Conservation (phyloP, 2,888 invertebrate genomes). For the Slavum lentiscoides region DNA sequence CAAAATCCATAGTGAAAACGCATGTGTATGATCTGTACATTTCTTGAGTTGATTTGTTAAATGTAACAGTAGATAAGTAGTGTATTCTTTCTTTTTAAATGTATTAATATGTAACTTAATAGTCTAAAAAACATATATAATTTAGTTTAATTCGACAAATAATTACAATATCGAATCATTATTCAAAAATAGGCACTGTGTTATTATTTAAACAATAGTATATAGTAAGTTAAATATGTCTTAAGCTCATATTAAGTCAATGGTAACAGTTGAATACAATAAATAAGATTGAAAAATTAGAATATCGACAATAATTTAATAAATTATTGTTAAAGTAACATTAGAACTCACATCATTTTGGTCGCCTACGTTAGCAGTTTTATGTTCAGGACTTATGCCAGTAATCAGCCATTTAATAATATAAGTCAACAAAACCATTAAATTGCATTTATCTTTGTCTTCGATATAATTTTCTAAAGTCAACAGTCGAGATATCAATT, state of each 20-base stretch:
- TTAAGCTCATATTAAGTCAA: too few relatives aligned
- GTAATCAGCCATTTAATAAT: conserved; percentile 27
- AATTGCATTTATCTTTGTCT: conserved; percentile 27
- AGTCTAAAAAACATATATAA: conserved; percentile 5
- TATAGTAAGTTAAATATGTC: too few relatives aligned
- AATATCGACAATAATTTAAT: background rate
- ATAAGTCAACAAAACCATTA: conserved; percentile 17
- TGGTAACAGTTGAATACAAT: too few relatives aligned
- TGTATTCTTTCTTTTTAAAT: conserved; percentile 38
- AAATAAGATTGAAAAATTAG: background rate
- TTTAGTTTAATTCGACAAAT: background rate
- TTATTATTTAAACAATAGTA: too few relatives aligned
- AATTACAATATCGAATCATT: too few relatives aligned
- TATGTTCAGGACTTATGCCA: conserved; percentile 22
- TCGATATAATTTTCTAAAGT: conserved; percentile 14
- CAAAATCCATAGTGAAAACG: conserved; percentile 34
- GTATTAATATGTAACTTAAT: conserved; percentile 15
- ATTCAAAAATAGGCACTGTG: too few relatives aligned
- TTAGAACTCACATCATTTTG: conserved; percentile 29
- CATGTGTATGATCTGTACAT: conserved; percentile 28
- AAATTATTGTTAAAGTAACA: background rate
- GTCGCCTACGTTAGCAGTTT: conserved; percentile 2
- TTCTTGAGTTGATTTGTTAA: conserved; percentile 33
- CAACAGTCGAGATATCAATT: conserved; percentile 35
- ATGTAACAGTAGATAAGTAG: conserved; percentile 8